phyloP scores from a whole-genome alignment of 2,888 invertebrate species.

The Sarcophaga variegata region DNA sequence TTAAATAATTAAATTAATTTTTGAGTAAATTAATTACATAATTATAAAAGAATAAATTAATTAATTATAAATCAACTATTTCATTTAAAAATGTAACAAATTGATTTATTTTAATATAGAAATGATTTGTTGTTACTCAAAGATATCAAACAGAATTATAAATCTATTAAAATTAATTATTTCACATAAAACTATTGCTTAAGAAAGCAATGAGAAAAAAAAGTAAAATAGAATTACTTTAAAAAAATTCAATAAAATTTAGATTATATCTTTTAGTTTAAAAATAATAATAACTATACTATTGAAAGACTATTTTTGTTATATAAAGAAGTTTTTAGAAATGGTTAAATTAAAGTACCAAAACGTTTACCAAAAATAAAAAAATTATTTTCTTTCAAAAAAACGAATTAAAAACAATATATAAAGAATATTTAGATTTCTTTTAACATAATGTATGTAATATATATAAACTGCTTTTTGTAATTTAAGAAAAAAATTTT shows the following conservation, averaged over 20 bases:
- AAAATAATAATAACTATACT: too few species aligned
- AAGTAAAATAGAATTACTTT: background rate
- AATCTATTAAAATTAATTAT: background rate
- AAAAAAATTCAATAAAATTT: background rate
- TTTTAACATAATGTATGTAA: too few species aligned
- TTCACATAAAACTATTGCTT: background rate
- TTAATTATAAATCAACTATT: background rate
- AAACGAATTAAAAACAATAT: background rate
- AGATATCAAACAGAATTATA: background rate
- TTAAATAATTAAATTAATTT: background rate
- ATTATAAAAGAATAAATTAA: background rate
- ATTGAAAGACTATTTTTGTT: too few species aligned
- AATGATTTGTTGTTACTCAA: background rate
- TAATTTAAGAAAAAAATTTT: too few species aligned
- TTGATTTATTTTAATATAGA: background rate
- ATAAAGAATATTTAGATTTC: too few species aligned
- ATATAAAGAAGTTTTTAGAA: too few species aligned
- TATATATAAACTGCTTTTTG: too few species aligned
- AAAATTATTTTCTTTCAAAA: background rate
- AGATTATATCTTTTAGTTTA: too few species aligned
- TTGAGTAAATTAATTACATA: background rate
- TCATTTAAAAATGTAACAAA: background rate
- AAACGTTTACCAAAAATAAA: background rate
- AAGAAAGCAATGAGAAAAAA: background rate
- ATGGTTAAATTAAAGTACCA: background rate